Percentiles rank a stretch among this genome's conserved stretches.
phyloP scores from a whole-genome alignment of 2,113 vertebrate genomes.

The Camelus dromedarius region DNA sequence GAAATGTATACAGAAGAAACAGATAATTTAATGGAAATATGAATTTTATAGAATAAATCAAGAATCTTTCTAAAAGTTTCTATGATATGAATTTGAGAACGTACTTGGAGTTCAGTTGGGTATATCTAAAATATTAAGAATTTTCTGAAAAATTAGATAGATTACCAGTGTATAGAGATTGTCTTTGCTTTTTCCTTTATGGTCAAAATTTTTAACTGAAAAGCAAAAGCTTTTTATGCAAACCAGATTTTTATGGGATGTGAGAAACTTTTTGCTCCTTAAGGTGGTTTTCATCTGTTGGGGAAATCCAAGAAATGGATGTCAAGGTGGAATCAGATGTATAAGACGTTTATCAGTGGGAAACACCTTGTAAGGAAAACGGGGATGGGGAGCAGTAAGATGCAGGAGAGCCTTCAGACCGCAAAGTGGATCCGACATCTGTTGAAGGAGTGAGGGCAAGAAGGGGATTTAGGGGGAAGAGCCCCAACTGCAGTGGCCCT shows the following conservation, averaged over 20 bases:
- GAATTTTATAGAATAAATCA: not conserved
- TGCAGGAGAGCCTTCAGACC: not conserved
- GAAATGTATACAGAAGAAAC: not conserved
- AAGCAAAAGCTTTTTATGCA: not conserved
- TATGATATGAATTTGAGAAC: not conserved
- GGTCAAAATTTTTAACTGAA: not conserved
- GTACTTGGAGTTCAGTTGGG: not conserved
- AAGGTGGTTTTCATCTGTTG: not conserved
- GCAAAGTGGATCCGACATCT: not conserved
- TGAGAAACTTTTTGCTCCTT: not conserved
- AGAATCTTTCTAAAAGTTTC: not conserved
- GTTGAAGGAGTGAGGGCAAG: rapidly evolving
- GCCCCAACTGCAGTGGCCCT: rapidly evolving
- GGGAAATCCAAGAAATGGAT: not conserved
- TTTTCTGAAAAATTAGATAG: not conserved
- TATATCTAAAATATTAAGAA: not conserved
- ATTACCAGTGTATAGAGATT: not conserved
- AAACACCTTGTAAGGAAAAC: not conserved
- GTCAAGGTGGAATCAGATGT: not conserved
- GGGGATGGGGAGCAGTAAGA: not conserved
- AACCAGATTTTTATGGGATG: not conserved
- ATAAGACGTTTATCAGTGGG: not conserved
- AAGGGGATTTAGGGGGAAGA: not conserved
- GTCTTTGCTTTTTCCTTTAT: not conserved
- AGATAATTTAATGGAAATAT: not conserved